Conservation (phyloP, 2,797 vertebrate genomes). For the Adelosebastes latens region DNA sequence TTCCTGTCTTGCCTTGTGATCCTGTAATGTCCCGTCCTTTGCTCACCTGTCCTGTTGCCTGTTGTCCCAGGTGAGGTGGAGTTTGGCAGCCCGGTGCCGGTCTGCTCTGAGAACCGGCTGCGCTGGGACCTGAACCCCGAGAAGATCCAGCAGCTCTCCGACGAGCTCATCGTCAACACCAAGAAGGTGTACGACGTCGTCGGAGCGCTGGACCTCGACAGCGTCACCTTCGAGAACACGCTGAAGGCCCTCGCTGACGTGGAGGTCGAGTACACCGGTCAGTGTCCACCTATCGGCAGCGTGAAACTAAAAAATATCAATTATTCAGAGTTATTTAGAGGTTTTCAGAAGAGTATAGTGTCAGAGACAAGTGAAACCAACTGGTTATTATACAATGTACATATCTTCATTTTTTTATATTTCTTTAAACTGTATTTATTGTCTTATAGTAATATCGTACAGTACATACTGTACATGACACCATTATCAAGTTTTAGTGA, state of each 20-base stretch:
- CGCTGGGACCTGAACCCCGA: constrained; percentile 90
- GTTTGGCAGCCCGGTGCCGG: constrained; percentile 62
- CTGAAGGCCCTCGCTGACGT: constrained; percentile 91
- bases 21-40: background rate
- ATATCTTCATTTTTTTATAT: background rate
- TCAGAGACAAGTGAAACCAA: background rate
- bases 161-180: constrained; percentile 86
- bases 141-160: constrained; percentile 82
- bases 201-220: constrained; percentile 79
- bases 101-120: constrained; percentile 80
- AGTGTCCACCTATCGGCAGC: background rate
- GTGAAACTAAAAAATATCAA: background rate
- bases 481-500: no score
- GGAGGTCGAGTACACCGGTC: constrained; percentile 94
- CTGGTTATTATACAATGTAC: background rate
- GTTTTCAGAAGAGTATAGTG: background rate
- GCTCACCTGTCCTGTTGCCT: background rate
- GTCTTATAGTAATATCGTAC: background rate
- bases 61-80: constrained; percentile 79
- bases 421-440: background rate
- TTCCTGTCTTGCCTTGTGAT: background rate
- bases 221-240: constrained; percentile 89
- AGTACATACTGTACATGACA: background rate
- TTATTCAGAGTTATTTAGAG: background rate
- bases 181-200: constrained; percentile 91